A percentile compares a stretch with the other conserved stretches of the same genome.
Evolutionary conservation across 2,888 invertebrate genomes (phyloP).

Genomic region (Andrena bucephala): DNA sequence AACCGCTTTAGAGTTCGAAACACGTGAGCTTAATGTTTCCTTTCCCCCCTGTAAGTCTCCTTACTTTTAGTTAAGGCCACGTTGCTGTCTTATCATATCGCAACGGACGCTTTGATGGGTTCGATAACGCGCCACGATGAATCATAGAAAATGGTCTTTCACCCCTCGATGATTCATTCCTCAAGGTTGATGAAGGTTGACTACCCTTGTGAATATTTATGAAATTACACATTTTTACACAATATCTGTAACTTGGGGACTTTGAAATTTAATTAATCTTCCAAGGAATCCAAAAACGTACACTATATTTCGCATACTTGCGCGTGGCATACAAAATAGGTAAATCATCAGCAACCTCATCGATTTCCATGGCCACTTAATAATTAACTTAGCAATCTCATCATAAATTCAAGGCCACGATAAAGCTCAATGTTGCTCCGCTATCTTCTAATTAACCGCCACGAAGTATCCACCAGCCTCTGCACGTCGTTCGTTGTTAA

Average conservation of each 20-base stretch:
- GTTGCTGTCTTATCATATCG: conserved; percentile 21
- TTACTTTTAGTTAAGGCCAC: conserved; percentile 52
- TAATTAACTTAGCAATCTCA: not conserved
- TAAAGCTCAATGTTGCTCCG: not conserved
- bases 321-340: too few species aligned
- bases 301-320: too few species aligned
- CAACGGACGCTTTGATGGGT: not conserved
- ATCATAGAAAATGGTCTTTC: not conserved
- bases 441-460: not conserved
- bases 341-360: too few species aligned
- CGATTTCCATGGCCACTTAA: not conserved
- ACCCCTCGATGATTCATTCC: not conserved
- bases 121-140: not conserved
- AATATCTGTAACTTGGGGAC: too few species aligned
- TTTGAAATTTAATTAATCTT: too few species aligned
- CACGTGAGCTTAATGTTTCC: conserved; percentile 71
- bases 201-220: not conserved
- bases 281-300: too few species aligned
- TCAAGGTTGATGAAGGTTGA: not conserved
- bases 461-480: conserved; percentile 19
- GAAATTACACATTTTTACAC: not conserved
- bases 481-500: not conserved
- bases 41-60: conserved; percentile 33
- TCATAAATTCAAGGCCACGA: not conserved
- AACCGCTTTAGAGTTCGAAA: conserved; percentile 67